A percentile compares a stretch with the other conserved stretches of the same genome.
These are phyloP conservation scores for Aphodius sticticus DNA, from an alignment of 2,888 invertebrate genomes.

Conservation along the genomic window DNA sequence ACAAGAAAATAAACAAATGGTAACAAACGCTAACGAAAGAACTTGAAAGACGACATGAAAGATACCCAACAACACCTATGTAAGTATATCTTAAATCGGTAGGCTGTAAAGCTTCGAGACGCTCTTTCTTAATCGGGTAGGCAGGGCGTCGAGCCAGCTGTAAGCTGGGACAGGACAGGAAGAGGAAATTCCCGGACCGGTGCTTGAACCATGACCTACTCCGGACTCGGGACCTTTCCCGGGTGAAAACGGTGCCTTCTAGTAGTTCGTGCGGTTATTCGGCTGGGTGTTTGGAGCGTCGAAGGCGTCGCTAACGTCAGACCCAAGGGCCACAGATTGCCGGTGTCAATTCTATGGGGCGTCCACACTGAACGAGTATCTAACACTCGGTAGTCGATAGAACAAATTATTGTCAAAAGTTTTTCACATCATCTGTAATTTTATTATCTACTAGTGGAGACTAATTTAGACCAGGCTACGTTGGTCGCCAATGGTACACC, in stretches of 20 bases:
- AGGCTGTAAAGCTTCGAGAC: not conserved
- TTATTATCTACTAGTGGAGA: too few relatives aligned
- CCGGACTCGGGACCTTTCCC: constrained; percentile 4
- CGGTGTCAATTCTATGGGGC: not conserved
- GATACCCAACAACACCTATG: not conserved
- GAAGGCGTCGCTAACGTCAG: not conserved
- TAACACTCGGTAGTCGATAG: too few relatives aligned
- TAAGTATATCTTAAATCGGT: not conserved
- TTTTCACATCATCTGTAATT: too few relatives aligned
- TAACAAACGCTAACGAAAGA: not conserved
- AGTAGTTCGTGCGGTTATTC: not conserved
- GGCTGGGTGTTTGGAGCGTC: not conserved
- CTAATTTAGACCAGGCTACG: too few relatives aligned
- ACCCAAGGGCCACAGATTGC: not conserved
- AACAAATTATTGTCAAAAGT: too few relatives aligned
- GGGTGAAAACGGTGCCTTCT: not conserved
- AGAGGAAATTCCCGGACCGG: constrained; percentile 4
- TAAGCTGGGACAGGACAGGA: not conserved
- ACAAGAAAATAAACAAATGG: not conserved
- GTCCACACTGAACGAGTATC: not conserved
- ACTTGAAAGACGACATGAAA: not conserved
- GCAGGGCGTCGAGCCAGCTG: not conserved
- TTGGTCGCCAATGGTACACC: too few relatives aligned
- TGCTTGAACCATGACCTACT: constrained; percentile 4
- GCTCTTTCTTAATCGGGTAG: not conserved